Conservation (phyloP, 2,113 vertebrate species). For the Melanocharis versteri region DNA sequence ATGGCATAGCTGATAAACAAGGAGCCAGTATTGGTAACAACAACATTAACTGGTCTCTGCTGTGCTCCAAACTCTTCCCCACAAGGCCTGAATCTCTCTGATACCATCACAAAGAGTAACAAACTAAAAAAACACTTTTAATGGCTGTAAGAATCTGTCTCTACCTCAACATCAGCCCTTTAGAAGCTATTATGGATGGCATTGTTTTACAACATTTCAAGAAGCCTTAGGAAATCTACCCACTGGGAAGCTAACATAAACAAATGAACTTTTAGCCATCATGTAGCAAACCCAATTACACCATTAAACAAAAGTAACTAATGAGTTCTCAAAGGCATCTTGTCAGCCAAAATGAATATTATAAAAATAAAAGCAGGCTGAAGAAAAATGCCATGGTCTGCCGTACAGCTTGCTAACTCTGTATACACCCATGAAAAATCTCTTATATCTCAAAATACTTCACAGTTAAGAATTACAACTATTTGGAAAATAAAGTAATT, state of each 20-base stretch:
- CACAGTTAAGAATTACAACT: background rate
- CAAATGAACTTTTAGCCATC: background rate
- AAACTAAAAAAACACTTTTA: background rate
- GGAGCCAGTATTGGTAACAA: background rate
- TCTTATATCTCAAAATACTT: background rate
- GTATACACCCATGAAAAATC: background rate
- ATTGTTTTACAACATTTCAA: background rate
- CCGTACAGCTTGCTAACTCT: background rate
- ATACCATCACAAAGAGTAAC: background rate
- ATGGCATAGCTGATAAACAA: background rate
- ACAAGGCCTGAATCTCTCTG: background rate
- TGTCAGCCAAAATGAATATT: background rate
- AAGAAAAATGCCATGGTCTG: background rate
- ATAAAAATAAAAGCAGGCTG: background rate
- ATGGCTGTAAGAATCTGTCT: background rate
- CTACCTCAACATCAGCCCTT: background rate
- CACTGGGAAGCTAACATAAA: background rate
- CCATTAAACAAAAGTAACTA: background rate
- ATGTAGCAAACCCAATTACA: background rate
- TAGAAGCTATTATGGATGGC: background rate
- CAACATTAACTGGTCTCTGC: background rate
- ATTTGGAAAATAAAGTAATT: background rate
- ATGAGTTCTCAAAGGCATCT: background rate
- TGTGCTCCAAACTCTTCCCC: background rate
- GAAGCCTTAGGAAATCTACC: background rate